These are phyloP conservation scores for Drosophila virilis DNA, from an alignment of 1,140 invertebrate species.

Conservation along the genomic window DNA sequence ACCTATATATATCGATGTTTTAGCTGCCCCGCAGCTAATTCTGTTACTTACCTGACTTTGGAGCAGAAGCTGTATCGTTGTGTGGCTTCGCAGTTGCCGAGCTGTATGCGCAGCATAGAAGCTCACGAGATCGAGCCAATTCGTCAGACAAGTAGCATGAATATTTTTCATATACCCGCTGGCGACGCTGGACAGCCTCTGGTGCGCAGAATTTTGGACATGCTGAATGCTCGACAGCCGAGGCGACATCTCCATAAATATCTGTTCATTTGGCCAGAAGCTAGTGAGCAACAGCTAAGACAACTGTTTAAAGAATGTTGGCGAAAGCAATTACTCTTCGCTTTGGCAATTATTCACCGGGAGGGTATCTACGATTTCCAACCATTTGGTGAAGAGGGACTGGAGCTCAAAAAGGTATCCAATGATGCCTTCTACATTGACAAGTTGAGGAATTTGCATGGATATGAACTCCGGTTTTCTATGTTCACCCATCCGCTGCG, in stretches of 20 bases:
- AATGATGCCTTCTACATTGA: conserved; percentile 36
- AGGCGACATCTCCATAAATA: conserved; percentile 69
- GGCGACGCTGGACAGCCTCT: conserved; percentile 26
- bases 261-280: conserved; percentile 68
- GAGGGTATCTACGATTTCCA: conserved; percentile 63
- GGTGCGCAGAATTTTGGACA: conserved; percentile 51
- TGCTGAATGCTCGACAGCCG: conserved; percentile 65
- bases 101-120: conserved; percentile 42
- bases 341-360: conserved; percentile 42
- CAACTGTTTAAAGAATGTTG: conserved; percentile 57
- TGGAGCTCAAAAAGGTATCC: conserved; percentile 32
- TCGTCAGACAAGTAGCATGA: conserved; percentile 59
- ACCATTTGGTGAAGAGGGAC: conserved; percentile 57
- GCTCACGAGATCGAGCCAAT: conserved; percentile 53
- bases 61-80: conserved; percentile 52
- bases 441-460: conserved; percentile 60
- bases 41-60: conserved; percentile 5
- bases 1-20: conserved; percentile 68
- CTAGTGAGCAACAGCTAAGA: conserved; percentile 31
- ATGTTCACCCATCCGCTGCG: conserved; percentile 69
- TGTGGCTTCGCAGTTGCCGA: conserved; percentile 44
- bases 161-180: conserved; percentile 58
- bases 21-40: conserved; percentile 28
- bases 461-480: conserved; percentile 62
- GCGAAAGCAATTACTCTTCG: conserved; percentile 62